Percentiles rank a stretch among this genome's conserved stretches.
Conservation (phyloP, 2,113 vertebrate species). For the Hucho hucho region DNA sequence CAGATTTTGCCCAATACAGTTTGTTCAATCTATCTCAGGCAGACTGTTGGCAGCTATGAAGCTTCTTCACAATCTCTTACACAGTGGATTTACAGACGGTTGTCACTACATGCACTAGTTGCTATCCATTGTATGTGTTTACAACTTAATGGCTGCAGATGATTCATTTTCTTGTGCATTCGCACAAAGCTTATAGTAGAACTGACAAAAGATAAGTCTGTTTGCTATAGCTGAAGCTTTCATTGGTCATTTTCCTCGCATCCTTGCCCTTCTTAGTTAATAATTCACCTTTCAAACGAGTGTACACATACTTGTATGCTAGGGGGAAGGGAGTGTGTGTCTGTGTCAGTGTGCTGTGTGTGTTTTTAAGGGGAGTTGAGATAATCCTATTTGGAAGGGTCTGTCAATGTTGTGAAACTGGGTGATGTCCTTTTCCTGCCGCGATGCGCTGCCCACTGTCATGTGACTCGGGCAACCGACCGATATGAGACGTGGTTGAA, state of each 20-base stretch:
- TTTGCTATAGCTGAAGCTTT: conserved; percentile 40
- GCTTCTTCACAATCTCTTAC: not conserved
- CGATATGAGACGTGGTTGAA: conserved; percentile 12
- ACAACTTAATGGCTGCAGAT: not conserved
- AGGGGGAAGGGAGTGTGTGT: conserved; percentile 26
- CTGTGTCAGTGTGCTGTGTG: not conserved
- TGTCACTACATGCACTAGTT: not conserved
- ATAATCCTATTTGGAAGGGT: conserved; percentile 38
- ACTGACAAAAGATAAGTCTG: conserved; percentile 47
- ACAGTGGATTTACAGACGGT: not conserved
- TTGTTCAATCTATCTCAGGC: not conserved
- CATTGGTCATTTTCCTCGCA: conserved; percentile 42
- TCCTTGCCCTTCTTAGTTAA: conserved; percentile 59
- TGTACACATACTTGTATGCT: conserved; percentile 21
- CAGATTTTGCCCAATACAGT: not conserved
- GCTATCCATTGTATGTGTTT: not conserved
- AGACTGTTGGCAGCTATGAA: conserved; percentile 17
- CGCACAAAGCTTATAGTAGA: conserved; percentile 8
- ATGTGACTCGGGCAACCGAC: conserved; percentile 48
- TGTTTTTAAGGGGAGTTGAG: conserved; percentile 26
- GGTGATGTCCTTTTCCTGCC: conserved; percentile 43
- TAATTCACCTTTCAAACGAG: conserved; percentile 60
- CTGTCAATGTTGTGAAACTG: conserved; percentile 36
- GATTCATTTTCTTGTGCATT: too few species aligned
- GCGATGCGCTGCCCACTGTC: conserved; percentile 31